Evolutionary conservation across 2,888 invertebrate genomes (phyloP).

Genomic region (Spodoptera littoralis): DNA sequence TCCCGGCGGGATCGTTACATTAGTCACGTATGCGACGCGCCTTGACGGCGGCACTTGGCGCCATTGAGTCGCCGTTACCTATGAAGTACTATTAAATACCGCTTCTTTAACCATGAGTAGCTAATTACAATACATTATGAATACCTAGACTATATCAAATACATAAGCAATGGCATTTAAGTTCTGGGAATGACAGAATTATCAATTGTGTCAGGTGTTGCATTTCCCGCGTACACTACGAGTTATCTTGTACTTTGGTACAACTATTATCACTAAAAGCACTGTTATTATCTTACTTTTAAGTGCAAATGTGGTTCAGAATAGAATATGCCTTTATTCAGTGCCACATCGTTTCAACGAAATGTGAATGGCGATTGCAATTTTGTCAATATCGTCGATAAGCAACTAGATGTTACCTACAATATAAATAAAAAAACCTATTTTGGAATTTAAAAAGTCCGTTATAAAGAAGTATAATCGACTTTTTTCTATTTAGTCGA

Average conservation of each 20-base stretch:
- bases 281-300: neutral
- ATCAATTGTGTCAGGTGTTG: constrained; percentile 26
- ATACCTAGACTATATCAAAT: constrained; percentile 23
- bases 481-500: neutral
- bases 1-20: constrained; percentile 62
- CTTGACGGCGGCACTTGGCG: constrained; percentile 67
- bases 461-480: too few relatives aligned
- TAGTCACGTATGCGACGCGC: constrained; percentile 72
- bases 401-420: too few relatives aligned
- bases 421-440: too few relatives aligned
- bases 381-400: too few relatives aligned
- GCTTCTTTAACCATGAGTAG: constrained; percentile 59
- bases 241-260: constrained; percentile 4
- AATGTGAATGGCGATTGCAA: too few relatives aligned
- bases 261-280: neutral
- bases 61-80: constrained; percentile 62
- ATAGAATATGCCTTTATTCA: too few relatives aligned
- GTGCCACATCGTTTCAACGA: neutral
- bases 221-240: constrained; percentile 6
- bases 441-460: too few relatives aligned
- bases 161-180: constrained; percentile 12
- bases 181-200: constrained; percentile 25
- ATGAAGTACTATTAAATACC: constrained; percentile 59
- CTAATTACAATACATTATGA: constrained; percentile 61
- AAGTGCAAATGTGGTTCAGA: neutral